A percentile compares a stretch with the other conserved stretches of the same genome.
Evolutionary conservation across 2,113 vertebrate species (phyloP).

Genomic region (Semicossyphus pulcher): DNA sequence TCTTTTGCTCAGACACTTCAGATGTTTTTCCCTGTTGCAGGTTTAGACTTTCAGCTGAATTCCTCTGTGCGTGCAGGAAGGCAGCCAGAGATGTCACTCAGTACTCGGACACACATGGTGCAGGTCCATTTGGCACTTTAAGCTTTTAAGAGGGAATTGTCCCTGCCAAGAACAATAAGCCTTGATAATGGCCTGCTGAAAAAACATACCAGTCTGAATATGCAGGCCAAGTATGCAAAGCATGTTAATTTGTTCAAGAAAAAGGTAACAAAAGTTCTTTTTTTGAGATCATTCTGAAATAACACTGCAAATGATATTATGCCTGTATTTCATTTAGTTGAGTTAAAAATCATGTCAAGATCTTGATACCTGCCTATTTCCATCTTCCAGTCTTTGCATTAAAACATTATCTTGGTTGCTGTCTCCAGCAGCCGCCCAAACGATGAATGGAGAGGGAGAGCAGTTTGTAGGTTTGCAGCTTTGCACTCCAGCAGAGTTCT

Average conservation of each 20-base stretch:
- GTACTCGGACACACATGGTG: slow-evolving; percentile 50
- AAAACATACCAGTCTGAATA: slow-evolving; percentile 31
- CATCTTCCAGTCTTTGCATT: slow-evolving; percentile 9
- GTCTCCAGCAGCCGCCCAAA: slow-evolving; percentile 49
- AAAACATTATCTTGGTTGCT: slow-evolving; percentile 17
- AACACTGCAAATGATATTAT: background rate
- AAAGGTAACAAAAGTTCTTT: background rate
- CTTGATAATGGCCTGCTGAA: slow-evolving; percentile 27
- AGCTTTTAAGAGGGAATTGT: slow-evolving; percentile 28
- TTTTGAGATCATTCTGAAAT: background rate
- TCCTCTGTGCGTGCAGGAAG: slow-evolving; percentile 41
- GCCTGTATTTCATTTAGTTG: background rate
- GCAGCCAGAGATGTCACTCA: slow-evolving; percentile 62
- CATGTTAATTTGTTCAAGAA: slow-evolving; percentile 18
- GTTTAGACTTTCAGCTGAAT: slow-evolving; percentile 43
- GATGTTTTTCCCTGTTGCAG: slow-evolving; percentile 26
- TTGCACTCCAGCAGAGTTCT: slow-evolving; percentile 39
- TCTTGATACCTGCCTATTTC: slow-evolving; percentile 11
- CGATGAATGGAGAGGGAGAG: slow-evolving; percentile 54
- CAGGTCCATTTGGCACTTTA: slow-evolving; percentile 36
- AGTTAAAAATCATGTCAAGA: background rate
- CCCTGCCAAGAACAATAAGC: slow-evolving; percentile 57
- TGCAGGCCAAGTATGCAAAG: slow-evolving; percentile 20
- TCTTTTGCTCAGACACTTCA: background rate
- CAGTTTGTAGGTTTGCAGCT: slow-evolving; percentile 60